Evolutionary conservation across 2,888 invertebrate genomes (phyloP).

Genomic region (Proisotoma minuta): DNA sequence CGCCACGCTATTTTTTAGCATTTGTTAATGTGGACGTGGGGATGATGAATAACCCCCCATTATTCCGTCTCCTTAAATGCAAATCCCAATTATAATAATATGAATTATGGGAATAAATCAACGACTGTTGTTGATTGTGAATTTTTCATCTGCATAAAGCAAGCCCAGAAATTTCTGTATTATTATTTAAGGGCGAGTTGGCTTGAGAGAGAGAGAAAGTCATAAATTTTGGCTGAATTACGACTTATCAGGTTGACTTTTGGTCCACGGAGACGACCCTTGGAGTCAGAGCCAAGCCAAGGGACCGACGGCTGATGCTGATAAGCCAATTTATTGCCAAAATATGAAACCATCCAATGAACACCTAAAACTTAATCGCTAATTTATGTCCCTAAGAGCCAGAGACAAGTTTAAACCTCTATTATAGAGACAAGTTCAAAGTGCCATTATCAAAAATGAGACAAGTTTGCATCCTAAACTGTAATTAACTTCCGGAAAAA

Average conservation of each 20-base stretch:
- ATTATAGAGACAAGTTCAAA: too few species aligned
- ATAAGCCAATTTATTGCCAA: background rate
- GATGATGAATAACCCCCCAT: background rate
- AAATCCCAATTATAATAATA: conserved; percentile 32
- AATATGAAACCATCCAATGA: background rate
- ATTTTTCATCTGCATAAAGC: background rate
- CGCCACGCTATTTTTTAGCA: too few species aligned
- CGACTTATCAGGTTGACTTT: background rate
- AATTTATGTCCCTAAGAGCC: too few species aligned
- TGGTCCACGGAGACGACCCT: background rate
- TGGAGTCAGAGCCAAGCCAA: background rate
- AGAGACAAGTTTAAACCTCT: too few species aligned
- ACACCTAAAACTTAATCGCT: too few species aligned
- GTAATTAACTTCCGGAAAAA: background rate
- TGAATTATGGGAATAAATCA: conserved; percentile 29
- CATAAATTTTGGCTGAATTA: too few species aligned
- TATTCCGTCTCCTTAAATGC: background rate
- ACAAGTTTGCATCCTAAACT: background rate
- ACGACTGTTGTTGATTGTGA: conserved; percentile 3
- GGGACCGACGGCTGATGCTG: background rate
- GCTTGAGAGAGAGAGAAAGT: too few species aligned
- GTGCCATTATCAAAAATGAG: too few species aligned
- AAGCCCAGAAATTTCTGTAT: background rate
- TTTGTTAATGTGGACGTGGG: too few species aligned
- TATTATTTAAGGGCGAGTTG: too few species aligned